A percentile compares a stretch with the other conserved stretches of the same genome.
Conservation (phyloP, 1,140 invertebrate species). For the Chionoecetes opilio region DNA sequence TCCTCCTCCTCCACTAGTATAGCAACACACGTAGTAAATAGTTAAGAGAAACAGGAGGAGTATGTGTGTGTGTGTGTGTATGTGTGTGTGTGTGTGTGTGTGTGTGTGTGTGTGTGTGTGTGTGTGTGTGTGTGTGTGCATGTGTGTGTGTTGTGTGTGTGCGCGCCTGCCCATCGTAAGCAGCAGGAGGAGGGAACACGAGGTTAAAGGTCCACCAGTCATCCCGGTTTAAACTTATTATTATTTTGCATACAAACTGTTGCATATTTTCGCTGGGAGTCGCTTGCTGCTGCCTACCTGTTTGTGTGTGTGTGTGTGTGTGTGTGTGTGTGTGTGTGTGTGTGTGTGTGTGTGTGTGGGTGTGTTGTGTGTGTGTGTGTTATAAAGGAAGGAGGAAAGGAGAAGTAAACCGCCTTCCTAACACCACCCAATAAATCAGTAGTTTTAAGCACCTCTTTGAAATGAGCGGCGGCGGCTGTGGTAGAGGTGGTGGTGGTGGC, state of each 20-base stretch:
- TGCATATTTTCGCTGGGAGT: background rate
- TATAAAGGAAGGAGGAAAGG: background rate
- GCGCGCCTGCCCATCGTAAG: no score
- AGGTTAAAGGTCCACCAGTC: background rate
- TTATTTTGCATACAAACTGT: background rate
- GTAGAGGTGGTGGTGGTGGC: background rate
- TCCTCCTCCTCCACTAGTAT: background rate
- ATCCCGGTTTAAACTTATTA: no score
- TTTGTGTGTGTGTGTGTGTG: background rate
- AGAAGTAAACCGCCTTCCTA: background rate
- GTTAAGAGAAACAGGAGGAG: background rate
- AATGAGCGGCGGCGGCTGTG: background rate
- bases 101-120: no score
- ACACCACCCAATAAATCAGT: background rate
- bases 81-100: no score
- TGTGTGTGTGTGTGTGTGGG: background rate
- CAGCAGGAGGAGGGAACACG: background rate
- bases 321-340: background rate
- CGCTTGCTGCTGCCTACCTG: background rate
- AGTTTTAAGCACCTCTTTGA: conserved; percentile 20
- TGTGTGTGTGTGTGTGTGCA: no score
- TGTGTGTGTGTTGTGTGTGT: no score
- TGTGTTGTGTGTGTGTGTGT: background rate
- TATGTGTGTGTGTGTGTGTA: no score
- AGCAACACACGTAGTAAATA: background rate